These are phyloP conservation scores for Neotoma lepida DNA, from an alignment of 2,113 vertebrate genomes.

Conservation along the genomic window DNA sequence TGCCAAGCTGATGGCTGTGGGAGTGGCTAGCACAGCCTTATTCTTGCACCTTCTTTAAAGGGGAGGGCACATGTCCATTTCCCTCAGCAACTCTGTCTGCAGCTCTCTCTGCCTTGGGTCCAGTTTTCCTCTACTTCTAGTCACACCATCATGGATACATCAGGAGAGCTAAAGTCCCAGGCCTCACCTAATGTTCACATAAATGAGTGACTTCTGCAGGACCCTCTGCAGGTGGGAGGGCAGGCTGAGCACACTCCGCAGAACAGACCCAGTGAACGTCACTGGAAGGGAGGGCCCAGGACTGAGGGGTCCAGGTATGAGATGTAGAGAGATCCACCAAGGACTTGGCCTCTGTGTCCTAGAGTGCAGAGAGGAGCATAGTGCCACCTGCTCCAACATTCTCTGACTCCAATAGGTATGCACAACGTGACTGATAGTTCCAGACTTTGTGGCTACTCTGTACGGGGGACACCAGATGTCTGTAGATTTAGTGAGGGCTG, in stretches of 20 bases:
- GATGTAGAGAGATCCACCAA: neutral
- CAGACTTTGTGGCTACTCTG: neutral
- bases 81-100: too few species aligned
- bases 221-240: neutral
- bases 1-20: neutral
- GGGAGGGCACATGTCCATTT: neutral
- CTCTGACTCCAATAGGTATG: neutral
- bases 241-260: neutral
- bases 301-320: neutral
- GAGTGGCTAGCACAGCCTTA: accelerated
- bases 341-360: neutral
- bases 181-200: neutral
- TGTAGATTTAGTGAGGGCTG: neutral
- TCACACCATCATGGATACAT: neutral
- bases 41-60: neutral
- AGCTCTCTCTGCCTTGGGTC: neutral
- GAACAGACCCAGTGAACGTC: neutral
- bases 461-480: neutral
- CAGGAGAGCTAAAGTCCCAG: neutral
- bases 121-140: neutral
- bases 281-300: neutral
- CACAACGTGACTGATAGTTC: neutral
- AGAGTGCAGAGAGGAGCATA: neutral
- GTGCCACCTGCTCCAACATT: neutral
- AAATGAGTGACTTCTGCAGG: neutral